Percentiles rank a stretch among this genome's conserved stretches.
Conservation (phyloP, 2,888 invertebrate genomes). For the Caenorhabditis plicata region DNA sequence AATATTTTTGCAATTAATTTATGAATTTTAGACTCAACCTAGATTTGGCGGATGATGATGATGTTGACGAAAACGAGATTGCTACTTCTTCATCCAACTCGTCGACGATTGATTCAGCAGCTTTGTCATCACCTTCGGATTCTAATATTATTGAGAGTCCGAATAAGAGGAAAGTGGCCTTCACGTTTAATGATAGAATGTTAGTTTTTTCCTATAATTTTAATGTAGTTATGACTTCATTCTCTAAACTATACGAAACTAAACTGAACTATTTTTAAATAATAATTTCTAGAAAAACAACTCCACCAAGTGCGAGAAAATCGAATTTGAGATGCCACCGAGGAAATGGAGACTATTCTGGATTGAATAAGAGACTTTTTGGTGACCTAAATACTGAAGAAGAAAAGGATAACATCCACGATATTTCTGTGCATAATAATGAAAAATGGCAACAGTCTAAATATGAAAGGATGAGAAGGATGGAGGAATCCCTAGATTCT, state of each 20-base stretch:
- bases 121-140: slow-evolving; percentile 1
- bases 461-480: slow-evolving; percentile 18
- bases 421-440: neutral
- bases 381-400: neutral
- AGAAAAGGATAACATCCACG: neutral
- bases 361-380: neutral
- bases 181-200: too few species aligned
- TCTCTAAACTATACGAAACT: too few species aligned
- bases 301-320: neutral
- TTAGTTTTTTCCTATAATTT: too few species aligned
- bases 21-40: neutral
- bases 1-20: too few species aligned
- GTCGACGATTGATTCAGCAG: slow-evolving; percentile 11
- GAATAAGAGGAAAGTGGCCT: slow-evolving; percentile 1
- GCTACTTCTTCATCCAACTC: slow-evolving; percentile 24
- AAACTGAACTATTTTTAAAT: too few species aligned
- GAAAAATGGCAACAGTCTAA: slow-evolving; percentile 1
- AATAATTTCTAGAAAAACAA: too few species aligned
- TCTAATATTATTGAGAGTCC: slow-evolving; percentile 9
- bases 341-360: neutral
- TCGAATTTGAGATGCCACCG: neutral
- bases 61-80: slow-evolving; percentile 15
- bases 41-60: slow-evolving; percentile 8
- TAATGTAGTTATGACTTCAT: too few species aligned
- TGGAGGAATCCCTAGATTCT: slow-evolving; percentile 9